phyloP scores from a whole-genome alignment of 2,113 vertebrate genomes.

The Mellivora capensis region DNA sequence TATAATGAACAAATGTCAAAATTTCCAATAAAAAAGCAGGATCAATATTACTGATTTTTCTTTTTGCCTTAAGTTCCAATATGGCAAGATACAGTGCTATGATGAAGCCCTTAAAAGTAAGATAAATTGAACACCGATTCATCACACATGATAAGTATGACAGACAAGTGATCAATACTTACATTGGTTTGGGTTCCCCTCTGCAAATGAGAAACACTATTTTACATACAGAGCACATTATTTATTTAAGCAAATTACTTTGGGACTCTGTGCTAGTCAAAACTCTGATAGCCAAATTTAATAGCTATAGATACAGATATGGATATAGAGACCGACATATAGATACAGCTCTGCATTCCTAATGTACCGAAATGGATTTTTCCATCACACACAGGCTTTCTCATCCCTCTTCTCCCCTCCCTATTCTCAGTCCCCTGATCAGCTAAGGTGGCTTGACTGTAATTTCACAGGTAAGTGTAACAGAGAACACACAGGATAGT shows the following conservation, averaged over 20 bases:
- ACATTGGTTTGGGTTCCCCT: neutral
- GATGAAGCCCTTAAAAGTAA: neutral
- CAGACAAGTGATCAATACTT: neutral
- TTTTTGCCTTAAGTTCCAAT: neutral
- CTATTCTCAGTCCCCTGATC: neutral
- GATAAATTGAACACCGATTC: neutral
- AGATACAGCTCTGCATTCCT: neutral
- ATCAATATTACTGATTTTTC: neutral
- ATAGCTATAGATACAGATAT: neutral
- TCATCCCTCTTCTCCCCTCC: neutral
- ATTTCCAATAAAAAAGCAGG: neutral
- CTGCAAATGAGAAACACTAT: neutral
- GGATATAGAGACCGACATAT: neutral
- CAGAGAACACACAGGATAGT: neutral
- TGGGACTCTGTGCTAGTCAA: neutral
- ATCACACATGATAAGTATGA: neutral
- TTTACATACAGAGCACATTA: neutral
- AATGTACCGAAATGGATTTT: neutral
- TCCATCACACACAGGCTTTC: neutral
- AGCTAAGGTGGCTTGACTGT: neutral
- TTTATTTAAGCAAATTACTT: neutral
- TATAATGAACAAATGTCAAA: conserved; percentile 8
- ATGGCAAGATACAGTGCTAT: neutral
- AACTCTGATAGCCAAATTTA: neutral
- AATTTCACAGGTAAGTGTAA: neutral